Evolutionary conservation across 2,888 invertebrate genomes (phyloP).

Genomic region (Amphipoea oculea): DNA sequence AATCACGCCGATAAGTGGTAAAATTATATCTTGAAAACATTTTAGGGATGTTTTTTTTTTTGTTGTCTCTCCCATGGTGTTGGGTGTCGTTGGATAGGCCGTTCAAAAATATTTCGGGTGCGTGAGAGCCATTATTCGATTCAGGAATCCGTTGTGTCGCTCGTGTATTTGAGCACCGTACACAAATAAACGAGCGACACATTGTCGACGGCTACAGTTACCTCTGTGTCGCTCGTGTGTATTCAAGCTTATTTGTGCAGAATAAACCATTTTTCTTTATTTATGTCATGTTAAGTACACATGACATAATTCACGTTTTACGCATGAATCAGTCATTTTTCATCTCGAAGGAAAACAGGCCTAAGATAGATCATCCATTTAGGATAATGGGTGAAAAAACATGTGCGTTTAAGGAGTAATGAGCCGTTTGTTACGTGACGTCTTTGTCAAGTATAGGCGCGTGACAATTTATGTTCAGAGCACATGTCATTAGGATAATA

Average conservation of each 20-base stretch:
- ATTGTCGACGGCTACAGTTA: no score
- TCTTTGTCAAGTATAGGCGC: background rate
- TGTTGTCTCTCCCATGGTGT: no score
- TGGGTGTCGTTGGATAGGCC: no score
- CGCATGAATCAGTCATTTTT: background rate
- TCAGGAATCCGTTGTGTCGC: background rate
- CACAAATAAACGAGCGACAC: no score
- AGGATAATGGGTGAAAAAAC: constrained; percentile 18
- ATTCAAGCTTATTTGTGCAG: background rate
- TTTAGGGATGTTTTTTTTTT: no score
- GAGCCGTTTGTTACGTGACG: constrained; percentile 18
- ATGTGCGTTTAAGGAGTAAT: background rate
- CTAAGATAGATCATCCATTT: constrained; percentile 31
- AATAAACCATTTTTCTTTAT: background rate
- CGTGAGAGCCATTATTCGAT: background rate
- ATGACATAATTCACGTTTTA: background rate
- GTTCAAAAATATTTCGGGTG: no score
- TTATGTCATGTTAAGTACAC: background rate
- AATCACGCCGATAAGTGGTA: no score
- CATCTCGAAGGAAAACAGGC: background rate
- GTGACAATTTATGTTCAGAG: constrained; percentile 12
- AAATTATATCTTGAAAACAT: no score
- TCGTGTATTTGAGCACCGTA: background rate
- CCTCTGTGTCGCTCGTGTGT: background rate
- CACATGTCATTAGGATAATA: constrained; percentile 14